A percentile compares a stretch with the other conserved stretches of the same genome.
Evolutionary conservation across 2,888 invertebrate genomes (phyloP).

Genomic region (Listrodromus nycthemerus): DNA sequence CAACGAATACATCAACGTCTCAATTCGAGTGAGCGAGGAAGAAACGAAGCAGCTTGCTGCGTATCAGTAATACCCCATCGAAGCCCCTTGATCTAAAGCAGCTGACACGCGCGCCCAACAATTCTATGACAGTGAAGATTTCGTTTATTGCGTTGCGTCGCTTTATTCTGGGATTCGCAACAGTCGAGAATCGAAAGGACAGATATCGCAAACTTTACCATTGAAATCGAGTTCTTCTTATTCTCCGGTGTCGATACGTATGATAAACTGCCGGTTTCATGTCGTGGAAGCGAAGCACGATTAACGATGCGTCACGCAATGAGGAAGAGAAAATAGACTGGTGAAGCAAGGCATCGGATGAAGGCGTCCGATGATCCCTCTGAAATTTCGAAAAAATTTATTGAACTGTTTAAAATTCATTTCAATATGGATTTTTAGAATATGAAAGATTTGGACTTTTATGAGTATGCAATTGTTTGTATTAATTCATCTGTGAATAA

Average conservation of each 20-base stretch:
- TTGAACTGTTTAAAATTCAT: no score
- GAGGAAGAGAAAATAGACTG: constrained; percentile 3
- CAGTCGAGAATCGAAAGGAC: no score
- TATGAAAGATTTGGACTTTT: no score
- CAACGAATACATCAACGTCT: constrained; percentile 56
- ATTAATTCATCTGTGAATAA: no score
- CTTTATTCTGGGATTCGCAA: constrained; percentile 12
- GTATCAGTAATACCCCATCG: constrained; percentile 33
- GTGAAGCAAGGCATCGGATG: background rate
- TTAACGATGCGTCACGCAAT: constrained; percentile 34
- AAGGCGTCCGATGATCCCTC: no score
- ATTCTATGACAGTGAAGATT: constrained; percentile 8
- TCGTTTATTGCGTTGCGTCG: constrained; percentile 1
- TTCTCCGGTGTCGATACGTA: background rate
- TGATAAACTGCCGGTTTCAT: background rate
- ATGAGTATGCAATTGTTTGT: no score
- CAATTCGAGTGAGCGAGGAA: constrained; percentile 44
- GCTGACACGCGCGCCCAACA: background rate
- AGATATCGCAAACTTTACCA: no score
- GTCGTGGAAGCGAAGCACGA: background rate
- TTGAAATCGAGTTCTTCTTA: no score
- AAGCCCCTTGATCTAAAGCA: constrained; percentile 47
- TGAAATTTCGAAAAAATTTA: no score
- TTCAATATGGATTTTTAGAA: no score
- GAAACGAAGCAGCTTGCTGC: constrained; percentile 46